Base-by-base conservation (phyloP, 2,113 vertebrate genomes). In the Aptenodytes forsteri region DNA sequence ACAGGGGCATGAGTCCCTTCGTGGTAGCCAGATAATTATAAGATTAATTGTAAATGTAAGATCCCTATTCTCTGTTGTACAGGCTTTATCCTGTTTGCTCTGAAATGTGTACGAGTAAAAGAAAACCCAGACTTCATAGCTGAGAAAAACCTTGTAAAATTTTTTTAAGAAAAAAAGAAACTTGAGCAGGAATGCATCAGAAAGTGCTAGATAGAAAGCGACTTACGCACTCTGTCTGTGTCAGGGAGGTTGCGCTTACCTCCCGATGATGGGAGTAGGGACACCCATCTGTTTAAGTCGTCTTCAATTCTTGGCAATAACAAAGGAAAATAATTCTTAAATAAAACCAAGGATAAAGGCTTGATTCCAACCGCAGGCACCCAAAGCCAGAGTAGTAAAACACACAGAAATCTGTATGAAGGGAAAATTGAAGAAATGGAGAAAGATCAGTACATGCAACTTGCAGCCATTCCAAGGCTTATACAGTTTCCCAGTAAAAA, bases 241-340 rank as follows among this genome's bases (percentile, higher is more conserved):
- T 81, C 2, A 0, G 61, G 76, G 76, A 86, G 93, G 83, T 44
- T 82, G 58, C 6, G 8, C 78, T 56, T 50, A 47, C 40, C 50
- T 64, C 85, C 80, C 8, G 38, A 17, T 3, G 38, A 32, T 54
- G 72, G 59, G 88, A 97, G 91, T 18, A 54, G 85, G 73, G 71
- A 72, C 80, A 62, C 96, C 75, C 96, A 97, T 95, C 97, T 97
- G 96, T 82, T 98, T 84, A 97, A 97, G 67, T 98, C 75, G 2
- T 97, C 95, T 95, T 87, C 49, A 36, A 0, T 71, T 95, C 92
- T 90, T 98, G 96, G 97, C 97, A 98, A 97, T 96, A 97, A 98
- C 94, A 98, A 98, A 95, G 97, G 97, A 95, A 98, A 98, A 96
- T 84, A 26, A 44, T 88, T 90, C 92, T 96, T 82, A 83, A 98